Evolutionary conservation across 2,113 vertebrate species (phyloP).

Genomic region (Brienomyrus longianalis): DNA sequence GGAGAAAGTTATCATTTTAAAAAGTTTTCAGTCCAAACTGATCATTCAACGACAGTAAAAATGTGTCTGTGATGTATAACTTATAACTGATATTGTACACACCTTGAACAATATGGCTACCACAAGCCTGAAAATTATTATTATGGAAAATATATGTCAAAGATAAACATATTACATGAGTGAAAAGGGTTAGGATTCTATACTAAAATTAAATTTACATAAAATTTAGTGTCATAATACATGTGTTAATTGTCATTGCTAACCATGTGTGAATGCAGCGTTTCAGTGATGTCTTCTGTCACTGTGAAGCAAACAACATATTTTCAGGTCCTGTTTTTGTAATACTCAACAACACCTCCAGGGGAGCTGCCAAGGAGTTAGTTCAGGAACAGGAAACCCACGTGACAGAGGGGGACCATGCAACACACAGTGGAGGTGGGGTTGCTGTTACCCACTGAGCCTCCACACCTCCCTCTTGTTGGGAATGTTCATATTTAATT

Average conservation of each 20-base stretch:
- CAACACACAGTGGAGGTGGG: not conserved
- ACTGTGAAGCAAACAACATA: not conserved
- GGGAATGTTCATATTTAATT: not conserved
- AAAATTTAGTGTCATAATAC: not conserved
- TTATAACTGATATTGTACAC: not conserved
- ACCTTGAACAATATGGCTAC: not conserved
- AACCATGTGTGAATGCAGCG: not conserved
- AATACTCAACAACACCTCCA: not conserved
- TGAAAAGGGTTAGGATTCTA: not conserved
- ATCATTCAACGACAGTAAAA: not conserved
- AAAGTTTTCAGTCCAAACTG: no score
- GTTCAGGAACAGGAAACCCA: not conserved
- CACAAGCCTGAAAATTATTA: not conserved
- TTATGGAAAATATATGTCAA: not conserved
- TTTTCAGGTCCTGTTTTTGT: not conserved
- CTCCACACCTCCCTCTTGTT: not conserved
- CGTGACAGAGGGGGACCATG: not conserved
- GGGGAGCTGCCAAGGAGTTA: not conserved
- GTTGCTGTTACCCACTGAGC: not conserved
- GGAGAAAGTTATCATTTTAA: no score
- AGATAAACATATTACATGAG: not conserved
- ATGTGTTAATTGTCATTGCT: not conserved
- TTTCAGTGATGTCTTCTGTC: not conserved
- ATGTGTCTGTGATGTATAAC: not conserved
- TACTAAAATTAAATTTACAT: not conserved